Base-by-base conservation (phyloP, 2,888 invertebrate genomes). In the Beris morrisii region DNA sequence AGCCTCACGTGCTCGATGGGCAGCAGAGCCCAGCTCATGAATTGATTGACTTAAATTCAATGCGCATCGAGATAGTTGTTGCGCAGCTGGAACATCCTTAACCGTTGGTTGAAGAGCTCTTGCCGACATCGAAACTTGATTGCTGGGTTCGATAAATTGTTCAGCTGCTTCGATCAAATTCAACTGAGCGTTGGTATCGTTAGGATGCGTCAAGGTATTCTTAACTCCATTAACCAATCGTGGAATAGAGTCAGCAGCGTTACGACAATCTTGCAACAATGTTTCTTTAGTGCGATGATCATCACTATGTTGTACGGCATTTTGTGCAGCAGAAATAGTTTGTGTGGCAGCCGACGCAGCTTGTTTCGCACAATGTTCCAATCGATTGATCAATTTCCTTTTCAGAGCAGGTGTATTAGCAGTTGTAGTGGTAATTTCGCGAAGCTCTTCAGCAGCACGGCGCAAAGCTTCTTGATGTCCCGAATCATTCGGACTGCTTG, bases 271-370 rank as follows among this genome's bases (percentile, higher is more conserved):
- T 63, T 86, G 84, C 66, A 88, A 79, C 1, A 95, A 81, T 22
- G 89, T 88, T 74, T 92, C 91, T 81, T 93, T 81, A 4, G 79
- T 80, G 71, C 81, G 81, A 68, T 79, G 78, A 59, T 81, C 81
- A 64, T 80, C 79, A 56, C 81, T 93, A 79, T 92, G 86, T 30
- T 86, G 86, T 2, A 87, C 86, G 0, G 92, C 93, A 72, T 90
- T 90, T 72, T 93, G 92, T 0, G 95, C 90, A 0, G 96, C 92
- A 0, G 93, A 89, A 71, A 97, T 90, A 73, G 95, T 90, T 77
- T 97, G 97, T 0, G 94, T 95, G 0, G 95, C 94, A 65, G 92
- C 90, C 0, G 93, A 88, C 0, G 93, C 91, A 0, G 94, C 93
- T 73, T 92, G 90, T 70, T 91, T 90, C 0, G 95, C 93, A 70